Conservation (phyloP, 2,797 vertebrate genomes). For the Pangasius macronema region DNA sequence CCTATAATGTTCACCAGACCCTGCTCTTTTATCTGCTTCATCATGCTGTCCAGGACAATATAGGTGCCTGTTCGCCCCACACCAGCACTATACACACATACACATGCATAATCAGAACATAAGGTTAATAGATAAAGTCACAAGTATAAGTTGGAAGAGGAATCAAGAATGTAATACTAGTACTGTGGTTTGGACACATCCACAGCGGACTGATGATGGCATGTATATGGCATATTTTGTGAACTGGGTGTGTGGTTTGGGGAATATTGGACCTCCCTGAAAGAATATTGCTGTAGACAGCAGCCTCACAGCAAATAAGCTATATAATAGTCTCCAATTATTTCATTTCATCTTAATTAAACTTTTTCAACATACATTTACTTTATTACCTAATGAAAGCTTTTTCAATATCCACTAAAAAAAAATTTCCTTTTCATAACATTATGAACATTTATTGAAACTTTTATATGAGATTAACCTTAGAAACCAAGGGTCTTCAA, state of each 20-base stretch:
- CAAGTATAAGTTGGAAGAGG: neutral
- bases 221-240: neutral
- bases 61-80: conserved; percentile 94
- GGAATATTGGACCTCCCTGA: neutral
- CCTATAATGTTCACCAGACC: conserved; percentile 85
- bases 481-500: neutral
- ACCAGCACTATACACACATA: conserved; percentile 79
- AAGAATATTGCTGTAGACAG: neutral
- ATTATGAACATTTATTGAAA: neutral
- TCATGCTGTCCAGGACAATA: conserved; percentile 95
- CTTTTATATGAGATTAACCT: neutral
- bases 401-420: neutral
- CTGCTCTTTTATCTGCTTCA: conserved; percentile 88
- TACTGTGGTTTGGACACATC: neutral
- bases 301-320: neutral
- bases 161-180: neutral
- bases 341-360: neutral
- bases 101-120: neutral
- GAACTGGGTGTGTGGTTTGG: neutral
- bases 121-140: neutral
- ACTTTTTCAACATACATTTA: neutral
- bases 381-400: neutral
- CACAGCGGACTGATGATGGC: too few relatives aligned
- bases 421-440: neutral
- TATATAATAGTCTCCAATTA: neutral